Evolutionary conservation across 2,888 invertebrate species (phyloP), one percentile per base, ranked within the genome.

Genomic region (Fragum fragum): DNA sequence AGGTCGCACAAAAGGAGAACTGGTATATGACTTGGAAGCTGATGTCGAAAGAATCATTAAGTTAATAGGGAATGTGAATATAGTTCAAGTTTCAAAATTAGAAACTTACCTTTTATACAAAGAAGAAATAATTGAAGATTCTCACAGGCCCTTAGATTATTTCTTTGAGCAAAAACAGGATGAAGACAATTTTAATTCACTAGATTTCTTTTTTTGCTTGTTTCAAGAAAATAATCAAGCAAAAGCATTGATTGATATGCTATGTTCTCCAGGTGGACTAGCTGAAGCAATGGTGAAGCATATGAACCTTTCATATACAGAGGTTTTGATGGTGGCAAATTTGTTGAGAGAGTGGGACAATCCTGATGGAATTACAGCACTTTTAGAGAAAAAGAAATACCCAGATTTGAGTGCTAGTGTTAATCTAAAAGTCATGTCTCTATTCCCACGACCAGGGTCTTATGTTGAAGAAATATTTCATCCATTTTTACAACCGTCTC

Each of bases 381-480:
- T 47, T 0, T 47, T 73, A 6, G 61, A 73, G 26, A 21, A 26
- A n/a, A 11, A 47, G 7, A 32, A 61, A 18, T 66, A 39, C 21
- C 66, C 66, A 42, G 32, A 16, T 53, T 16, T 9, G 1, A 6
- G 9, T 9, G 18, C 42, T 26, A 21, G 26, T 1, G 16, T 66
- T 14, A 5, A 42, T 42, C 14, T 32, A 16, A 16, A 18, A n/a
- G 11, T 6, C 21, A 7, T 28, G 7, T 77, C 72, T 21, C 32
- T 71, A 3, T 85, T 85, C 73, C 85, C 81, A n/a, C 23, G n/a
- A 1, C 81, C 81, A 16, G 85, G 85, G 3, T 79, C 81, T 21
- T 82, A 81, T 63, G 82, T 85, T 18, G 79, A 78, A 29, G 72
- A 71, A 26, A 36, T 39, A 29, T 77, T 85, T 26, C 72, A 69